These are phyloP conservation scores for Onchidella celtica DNA, from an alignment of 2,888 invertebrate genomes.

Conservation along the genomic window DNA sequence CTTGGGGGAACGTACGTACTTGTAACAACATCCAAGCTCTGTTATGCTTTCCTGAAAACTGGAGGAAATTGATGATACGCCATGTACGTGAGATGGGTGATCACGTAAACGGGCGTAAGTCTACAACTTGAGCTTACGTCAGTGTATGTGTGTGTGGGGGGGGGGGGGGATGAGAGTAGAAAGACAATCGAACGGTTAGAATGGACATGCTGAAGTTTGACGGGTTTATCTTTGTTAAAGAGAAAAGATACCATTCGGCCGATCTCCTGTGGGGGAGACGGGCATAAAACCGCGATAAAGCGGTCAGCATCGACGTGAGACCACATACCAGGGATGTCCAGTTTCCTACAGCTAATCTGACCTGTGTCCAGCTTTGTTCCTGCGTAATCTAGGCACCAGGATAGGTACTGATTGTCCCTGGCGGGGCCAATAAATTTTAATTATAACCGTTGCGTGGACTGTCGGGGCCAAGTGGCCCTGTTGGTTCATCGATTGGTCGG, in stretches of 20 bases:
- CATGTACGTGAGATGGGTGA: too few species aligned
- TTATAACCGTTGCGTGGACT: background rate
- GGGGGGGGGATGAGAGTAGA: too few species aligned
- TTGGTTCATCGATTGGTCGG: background rate
- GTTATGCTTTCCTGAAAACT: too few species aligned
- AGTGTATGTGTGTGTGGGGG: too few species aligned
- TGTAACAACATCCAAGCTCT: too few species aligned
- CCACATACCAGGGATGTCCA: background rate
- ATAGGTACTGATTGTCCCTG: background rate
- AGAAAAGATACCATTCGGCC: background rate
- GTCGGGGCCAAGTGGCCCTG: background rate
- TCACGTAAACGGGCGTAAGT: too few species aligned
- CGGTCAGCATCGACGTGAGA: background rate
- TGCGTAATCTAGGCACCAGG: background rate
- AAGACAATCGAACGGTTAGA: too few species aligned
- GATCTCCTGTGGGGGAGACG: background rate
- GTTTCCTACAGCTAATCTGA: background rate
- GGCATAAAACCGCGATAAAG: background rate
- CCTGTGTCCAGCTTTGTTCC: background rate
- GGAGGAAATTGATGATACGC: too few species aligned
- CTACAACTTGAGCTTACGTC: too few species aligned
- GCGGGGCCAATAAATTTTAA: background rate
- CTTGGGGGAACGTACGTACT: too few species aligned
- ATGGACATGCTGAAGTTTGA: background rate
- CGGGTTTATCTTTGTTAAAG: background rate